Percentiles rank a stretch among this genome's conserved stretches.
Conservation (phyloP, 2,113 vertebrate genomes). For the Sorex fumeus region DNA sequence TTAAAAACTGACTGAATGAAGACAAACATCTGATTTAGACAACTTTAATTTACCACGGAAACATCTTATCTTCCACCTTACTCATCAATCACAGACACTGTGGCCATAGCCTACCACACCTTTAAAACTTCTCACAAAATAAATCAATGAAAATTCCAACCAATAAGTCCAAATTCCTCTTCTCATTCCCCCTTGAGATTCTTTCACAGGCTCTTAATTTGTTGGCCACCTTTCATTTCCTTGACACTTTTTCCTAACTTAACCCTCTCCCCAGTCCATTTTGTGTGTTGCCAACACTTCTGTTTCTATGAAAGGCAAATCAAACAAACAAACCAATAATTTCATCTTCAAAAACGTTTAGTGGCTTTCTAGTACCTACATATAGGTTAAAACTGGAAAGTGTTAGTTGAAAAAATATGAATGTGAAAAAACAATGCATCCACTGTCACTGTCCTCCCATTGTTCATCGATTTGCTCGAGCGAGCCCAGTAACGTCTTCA, state of each 20-base stretch:
- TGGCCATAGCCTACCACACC: neutral
- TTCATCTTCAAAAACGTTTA: neutral
- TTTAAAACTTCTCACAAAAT: neutral
- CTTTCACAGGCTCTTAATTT: neutral
- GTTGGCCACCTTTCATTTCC: neutral
- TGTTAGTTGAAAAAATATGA: neutral
- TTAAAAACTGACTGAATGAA: too few species aligned
- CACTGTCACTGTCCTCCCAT: too few species aligned
- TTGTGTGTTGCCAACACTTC: neutral
- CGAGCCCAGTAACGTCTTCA: too few species aligned
- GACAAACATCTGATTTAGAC: neutral
- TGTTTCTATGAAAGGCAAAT: neutral
- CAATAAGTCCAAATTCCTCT: neutral
- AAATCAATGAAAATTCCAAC: neutral
- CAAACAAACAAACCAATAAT: neutral
- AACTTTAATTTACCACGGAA: neutral
- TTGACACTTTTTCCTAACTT: neutral
- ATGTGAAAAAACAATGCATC: neutral
- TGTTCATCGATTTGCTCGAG: too few species aligned
- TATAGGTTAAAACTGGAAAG: neutral
- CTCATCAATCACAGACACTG: neutral
- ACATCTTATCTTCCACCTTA: neutral
- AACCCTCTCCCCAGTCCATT: neutral
- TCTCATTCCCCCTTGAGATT: neutral
- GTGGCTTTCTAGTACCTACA: neutral